Conservation (phyloP, 2,113 vertebrate species). For the Tachycineta bicolor region DNA sequence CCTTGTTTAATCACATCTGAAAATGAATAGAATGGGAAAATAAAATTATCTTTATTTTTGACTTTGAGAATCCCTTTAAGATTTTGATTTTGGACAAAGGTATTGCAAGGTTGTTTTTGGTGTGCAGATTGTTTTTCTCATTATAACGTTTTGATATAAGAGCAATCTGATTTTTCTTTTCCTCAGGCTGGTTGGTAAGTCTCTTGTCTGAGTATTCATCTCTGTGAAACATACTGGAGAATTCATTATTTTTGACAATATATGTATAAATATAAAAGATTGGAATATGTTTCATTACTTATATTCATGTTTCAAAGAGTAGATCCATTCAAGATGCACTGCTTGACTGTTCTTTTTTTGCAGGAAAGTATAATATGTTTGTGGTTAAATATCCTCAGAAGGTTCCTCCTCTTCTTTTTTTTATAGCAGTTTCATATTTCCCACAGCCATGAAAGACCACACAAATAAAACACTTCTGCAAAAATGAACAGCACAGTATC, state of each 20-base stretch:
- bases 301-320: constrained; percentile 7
- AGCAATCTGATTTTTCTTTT: background rate
- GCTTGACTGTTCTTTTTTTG: background rate
- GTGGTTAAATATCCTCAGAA: constrained; percentile 28
- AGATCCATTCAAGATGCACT: constrained; percentile 3
- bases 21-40: background rate
- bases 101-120: background rate
- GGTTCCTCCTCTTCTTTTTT: background rate
- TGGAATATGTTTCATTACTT: background rate
- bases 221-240: background rate
- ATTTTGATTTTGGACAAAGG: background rate
- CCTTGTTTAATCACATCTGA: background rate
- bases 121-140: background rate
- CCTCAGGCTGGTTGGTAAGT: background rate
- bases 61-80: background rate
- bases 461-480: constrained; percentile 44
- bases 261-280: background rate
- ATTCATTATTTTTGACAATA: background rate
- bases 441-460: constrained; percentile 31
- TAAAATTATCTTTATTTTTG: background rate
- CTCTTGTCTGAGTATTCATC: background rate
- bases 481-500: constrained; percentile 30
- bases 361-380: constrained; percentile 38
- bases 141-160: background rate
- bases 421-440: constrained; percentile 17